Evolutionary conservation across 2,888 invertebrate species (phyloP), one percentile per base, ranked within the genome.

Genomic region (Thelaira solivaga): DNA sequence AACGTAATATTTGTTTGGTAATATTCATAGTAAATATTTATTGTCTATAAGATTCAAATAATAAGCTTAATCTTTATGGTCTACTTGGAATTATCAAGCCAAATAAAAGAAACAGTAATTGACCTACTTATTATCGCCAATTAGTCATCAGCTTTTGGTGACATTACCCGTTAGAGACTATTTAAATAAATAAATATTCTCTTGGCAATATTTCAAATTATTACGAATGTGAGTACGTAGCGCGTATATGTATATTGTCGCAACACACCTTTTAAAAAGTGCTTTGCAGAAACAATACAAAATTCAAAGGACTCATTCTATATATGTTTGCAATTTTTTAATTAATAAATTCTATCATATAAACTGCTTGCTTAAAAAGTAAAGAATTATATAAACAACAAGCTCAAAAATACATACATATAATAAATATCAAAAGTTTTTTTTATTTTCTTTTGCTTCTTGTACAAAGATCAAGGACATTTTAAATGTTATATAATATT

Each of bases 311-410:
- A 49, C 16, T 29, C n/a, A 39, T 29, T 13, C 26, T 16, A 20
- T 24, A 6, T 26, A 26, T 26, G 6, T 5, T 4, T 26, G 11
- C 4, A 11, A 13, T 53, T 61, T 31, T 53, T n/a, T 24, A 47
- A 57, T 61, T 47, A 24, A 57, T 45, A 65, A 8, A 31, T 49
- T 16, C n/a, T 29, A 31, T 13, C 16, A 24, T 39, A 49, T 4
- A 36, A 65, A 65, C 77, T 69, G 77, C 77, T 78, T 73, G 77
- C 39, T 73, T 78, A 59, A 64, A 78, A 59, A 59, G 73, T 34
- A 64, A 68, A 55, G 5, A 20, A 45, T 8, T 31, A 20, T 16
- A 41, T 41, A 67, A 41, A 62, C 34, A 53, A 73, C 29, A 31
- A 73, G 57, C 5, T 51, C 49, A 62, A 64, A 64, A 73, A 59